A percentile compares a stretch with the other conserved stretches of the same genome.
Evolutionary conservation across 2,797 vertebrate species (phyloP).

Genomic region (Sparus aurata): DNA sequence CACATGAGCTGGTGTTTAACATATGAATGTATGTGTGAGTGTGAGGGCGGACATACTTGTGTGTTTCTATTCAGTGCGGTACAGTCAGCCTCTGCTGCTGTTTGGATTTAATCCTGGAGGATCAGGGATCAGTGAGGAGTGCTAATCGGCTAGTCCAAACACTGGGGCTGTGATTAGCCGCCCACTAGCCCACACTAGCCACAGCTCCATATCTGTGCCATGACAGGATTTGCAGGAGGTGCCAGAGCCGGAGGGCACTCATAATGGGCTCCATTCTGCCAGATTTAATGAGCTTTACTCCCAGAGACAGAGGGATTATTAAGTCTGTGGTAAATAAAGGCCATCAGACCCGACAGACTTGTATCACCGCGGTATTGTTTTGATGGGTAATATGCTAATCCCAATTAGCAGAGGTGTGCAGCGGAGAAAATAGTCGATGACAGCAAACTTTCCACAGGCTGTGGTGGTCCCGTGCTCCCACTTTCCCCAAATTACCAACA

Average conservation of each 20-base stretch:
- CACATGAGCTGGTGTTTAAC: constrained; percentile 14
- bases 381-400: constrained; percentile 73
- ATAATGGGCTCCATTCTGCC: constrained; percentile 79
- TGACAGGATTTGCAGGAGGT: constrained; percentile 81
- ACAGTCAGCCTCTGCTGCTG: constrained; percentile 25
- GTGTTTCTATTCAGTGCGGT: constrained; percentile 21
- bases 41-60: neutral
- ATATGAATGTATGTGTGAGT: neutral
- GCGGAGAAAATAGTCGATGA: constrained; percentile 21
- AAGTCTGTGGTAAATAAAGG: constrained; percentile 71
- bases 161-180: constrained; percentile 51
- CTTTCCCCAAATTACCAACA: constrained; percentile 23
- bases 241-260: constrained; percentile 69
- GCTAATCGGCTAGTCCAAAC: constrained; percentile 71
- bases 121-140: constrained; percentile 62
- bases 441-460: constrained; percentile 24
- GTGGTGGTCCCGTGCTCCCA: constrained; percentile 13
- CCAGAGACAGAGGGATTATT: constrained; percentile 78
- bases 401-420: constrained; percentile 71
- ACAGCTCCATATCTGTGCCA: constrained; percentile 68
- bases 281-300: constrained; percentile 84
- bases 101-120: constrained; percentile 55
- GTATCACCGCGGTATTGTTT: constrained; percentile 66
- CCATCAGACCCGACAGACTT: constrained; percentile 69
- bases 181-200: constrained; percentile 40